Evolutionary conservation across 2,113 vertebrate genomes (phyloP).

Genomic region (Odocoileus virginianus): DNA sequence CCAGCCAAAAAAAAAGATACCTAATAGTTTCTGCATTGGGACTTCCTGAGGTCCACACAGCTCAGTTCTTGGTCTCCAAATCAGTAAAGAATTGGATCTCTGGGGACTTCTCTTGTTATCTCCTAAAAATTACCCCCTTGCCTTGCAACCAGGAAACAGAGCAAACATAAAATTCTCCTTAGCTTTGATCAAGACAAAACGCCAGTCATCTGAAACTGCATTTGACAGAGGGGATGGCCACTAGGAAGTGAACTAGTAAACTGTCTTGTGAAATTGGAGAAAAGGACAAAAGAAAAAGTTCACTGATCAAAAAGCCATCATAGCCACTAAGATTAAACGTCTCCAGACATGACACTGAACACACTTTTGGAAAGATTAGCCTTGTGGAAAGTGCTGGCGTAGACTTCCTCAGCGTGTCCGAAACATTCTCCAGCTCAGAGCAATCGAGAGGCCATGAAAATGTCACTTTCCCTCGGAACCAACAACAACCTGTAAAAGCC

Average conservation of each 20-base stretch:
- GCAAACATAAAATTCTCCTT: slow-evolving; percentile 63
- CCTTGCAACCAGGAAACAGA: slow-evolving; percentile 65
- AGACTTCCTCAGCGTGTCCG: background rate
- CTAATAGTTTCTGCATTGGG: background rate
- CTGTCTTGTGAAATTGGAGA: slow-evolving; percentile 66
- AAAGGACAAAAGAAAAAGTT: background rate
- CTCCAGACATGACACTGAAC: slow-evolving; percentile 51
- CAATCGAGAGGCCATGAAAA: background rate
- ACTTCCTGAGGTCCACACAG: background rate
- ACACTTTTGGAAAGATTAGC: slow-evolving; percentile 40
- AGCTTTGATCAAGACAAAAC: slow-evolving; percentile 79
- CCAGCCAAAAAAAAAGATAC: no score
- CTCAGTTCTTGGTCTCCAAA: background rate
- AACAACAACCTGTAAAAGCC: background rate
- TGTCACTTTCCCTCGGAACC: background rate
- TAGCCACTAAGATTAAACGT: slow-evolving; percentile 34
- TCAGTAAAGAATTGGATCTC: background rate
- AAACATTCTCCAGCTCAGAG: background rate
- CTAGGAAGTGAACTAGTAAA: slow-evolving; percentile 77
- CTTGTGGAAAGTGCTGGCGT: background rate
- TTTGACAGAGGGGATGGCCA: slow-evolving; percentile 72
- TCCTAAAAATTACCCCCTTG: slow-evolving; percentile 33
- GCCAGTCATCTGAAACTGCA: slow-evolving; percentile 72
- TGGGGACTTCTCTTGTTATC: background rate
- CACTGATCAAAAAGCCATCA: slow-evolving; percentile 61